These are phyloP conservation scores for Haemorhous mexicanus DNA, from an alignment of 2,113 vertebrate species.

Conservation along the genomic window DNA sequence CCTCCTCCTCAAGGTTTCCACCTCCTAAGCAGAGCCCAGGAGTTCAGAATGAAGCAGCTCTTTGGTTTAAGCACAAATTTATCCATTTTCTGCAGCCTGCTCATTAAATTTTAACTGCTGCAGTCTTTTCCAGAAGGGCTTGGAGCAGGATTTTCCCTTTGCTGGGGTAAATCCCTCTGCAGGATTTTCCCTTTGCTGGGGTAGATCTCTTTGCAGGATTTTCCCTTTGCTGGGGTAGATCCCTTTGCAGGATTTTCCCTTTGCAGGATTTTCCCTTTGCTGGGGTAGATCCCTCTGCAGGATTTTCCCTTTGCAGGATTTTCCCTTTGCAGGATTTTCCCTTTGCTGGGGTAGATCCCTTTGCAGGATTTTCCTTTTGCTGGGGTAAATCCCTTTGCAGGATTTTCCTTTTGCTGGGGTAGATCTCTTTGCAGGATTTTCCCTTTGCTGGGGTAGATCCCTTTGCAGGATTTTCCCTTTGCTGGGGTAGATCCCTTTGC, in stretches of 20 bases:
- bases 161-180: too few relatives aligned
- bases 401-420: constrained; percentile 26
- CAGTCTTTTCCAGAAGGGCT: constrained; percentile 4
- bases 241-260: background rate
- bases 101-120: constrained; percentile 49
- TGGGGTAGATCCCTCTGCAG: background rate
- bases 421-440: background rate
- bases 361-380: background rate
- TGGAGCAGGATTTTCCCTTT: constrained; percentile 14
- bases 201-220: background rate
- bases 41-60: background rate
- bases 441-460: constrained; percentile 1
- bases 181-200: constrained; percentile 16
- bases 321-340: background rate
- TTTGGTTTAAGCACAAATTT: background rate
- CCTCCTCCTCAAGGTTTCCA: background rate
- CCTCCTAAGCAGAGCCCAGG: background rate
- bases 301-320: constrained; percentile 28
- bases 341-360: constrained; percentile 11
- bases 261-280: too few relatives aligned
- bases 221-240: constrained; percentile 13
- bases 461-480: background rate
- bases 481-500: too few relatives aligned
- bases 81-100: constrained; percentile 5
- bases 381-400: background rate